phyloP scores from a whole-genome alignment of 2,113 vertebrate species.

The Atractosteus spatula region DNA sequence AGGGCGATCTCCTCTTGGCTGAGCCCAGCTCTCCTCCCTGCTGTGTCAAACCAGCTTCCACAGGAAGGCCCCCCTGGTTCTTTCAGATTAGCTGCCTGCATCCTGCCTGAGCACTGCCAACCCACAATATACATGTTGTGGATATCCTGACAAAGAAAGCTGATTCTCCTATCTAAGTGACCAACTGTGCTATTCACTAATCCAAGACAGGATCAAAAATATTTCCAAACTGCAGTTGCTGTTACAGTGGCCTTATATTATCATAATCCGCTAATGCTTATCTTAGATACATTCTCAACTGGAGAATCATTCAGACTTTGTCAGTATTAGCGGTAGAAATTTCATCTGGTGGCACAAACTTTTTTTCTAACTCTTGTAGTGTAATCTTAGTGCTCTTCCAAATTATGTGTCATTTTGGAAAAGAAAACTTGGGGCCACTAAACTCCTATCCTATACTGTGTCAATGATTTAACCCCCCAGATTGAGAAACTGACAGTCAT shows the following conservation, averaged over 20 bases:
- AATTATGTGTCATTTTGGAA: no score
- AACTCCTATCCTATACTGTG: no score
- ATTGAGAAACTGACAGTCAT: neutral
- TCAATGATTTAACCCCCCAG: neutral
- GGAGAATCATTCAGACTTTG: no score
- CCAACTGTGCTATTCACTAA: neutral
- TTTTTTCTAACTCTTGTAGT: no score
- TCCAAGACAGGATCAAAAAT: neutral
- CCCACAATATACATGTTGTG: neutral
- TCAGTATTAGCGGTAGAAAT: no score
- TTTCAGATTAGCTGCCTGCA: neutral
- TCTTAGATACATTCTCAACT: no score
- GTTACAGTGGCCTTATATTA: no score
- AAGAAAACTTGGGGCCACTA: no score
- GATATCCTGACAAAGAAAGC: neutral
- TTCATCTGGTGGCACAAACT: no score
- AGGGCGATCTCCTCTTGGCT: neutral
- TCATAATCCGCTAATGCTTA: no score
- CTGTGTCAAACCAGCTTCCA: neutral
- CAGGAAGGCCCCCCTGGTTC: neutral
- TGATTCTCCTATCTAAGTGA: neutral
- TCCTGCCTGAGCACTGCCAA: neutral
- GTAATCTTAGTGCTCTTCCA: no score
- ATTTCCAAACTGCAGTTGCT: no score
- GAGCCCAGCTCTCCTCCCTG: neutral